Base-by-base conservation (phyloP, 2,888 invertebrate species). In the Theodoxus fluviatilis region DNA sequence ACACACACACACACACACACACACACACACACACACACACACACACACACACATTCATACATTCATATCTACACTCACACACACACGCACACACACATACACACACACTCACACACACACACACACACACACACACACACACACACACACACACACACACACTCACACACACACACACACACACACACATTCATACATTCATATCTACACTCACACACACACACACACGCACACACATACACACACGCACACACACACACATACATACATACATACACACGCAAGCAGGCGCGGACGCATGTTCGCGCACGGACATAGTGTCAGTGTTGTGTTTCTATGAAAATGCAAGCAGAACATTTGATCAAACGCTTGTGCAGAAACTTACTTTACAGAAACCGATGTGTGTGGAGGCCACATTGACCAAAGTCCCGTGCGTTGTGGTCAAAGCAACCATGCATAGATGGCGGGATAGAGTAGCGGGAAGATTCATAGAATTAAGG, bases 131-230 rank as follows among this genome's bases (percentile, higher is more conserved):
- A 35, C 31, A 61, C 61, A 61, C 63, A 64, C 40, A 64, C 64
- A 64, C 15, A 64, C 2, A 43, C 6, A 65, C 65, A 65, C 25
- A 65, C 40, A 65, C 49, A 47, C 43, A 66, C 49, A 66, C 66
- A 66, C 49, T 47, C 66, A 49, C 49, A 66, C 66, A 66, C 49
- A 31, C 49, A 66, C 49, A 47, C 66, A 66, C 31, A 66, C 40
- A 64, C 28, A 40, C 40, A 28, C 28, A 40, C 40, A 40, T 25
- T 37, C 40, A 22, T n/a, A 22, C 40, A 40, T 18, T 18, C 66
- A 47, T 31, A 66, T n/a, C n/a, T n/a, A 49, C n/a, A 49, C n/a
- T 22, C n/a, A 49, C 4, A 49, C n/a, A 49, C 4, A 49, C n/a
- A 49, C n/a, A 49, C n/a, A 49, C n/a, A 49, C 4, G 25, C n/a